A percentile compares a stretch with the other conserved stretches of the same genome.
These are phyloP conservation scores for Hyalella azteca DNA, from an alignment of 2,888 invertebrate species.

Conservation along the genomic window DNA sequence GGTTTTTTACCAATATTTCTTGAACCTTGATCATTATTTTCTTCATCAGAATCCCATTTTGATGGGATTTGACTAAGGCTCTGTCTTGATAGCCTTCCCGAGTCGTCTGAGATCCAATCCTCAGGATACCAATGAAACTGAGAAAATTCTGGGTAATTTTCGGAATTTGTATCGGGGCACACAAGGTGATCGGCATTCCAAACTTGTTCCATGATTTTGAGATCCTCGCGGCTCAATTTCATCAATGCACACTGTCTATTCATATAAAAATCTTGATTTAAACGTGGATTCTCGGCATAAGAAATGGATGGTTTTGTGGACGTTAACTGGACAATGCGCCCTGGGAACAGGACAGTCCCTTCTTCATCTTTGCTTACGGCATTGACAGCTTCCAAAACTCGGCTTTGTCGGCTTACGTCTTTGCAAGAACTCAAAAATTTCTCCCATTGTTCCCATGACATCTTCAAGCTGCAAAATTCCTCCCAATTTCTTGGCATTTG, in stretches of 20 bases:
- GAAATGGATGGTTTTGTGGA: conserved; percentile 41
- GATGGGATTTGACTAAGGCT: conserved; percentile 33
- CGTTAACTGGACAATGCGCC: conserved; percentile 43
- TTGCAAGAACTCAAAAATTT: neutral
- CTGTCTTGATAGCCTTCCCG: neutral
- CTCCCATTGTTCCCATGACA: conserved; percentile 22
- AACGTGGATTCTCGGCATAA: conserved; percentile 38
- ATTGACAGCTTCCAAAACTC: neutral
- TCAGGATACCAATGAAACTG: neutral
- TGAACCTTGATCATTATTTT: conserved; percentile 22
- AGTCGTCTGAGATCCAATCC: conserved; percentile 21
- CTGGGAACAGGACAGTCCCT: conserved; percentile 37
- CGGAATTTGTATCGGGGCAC: neutral
- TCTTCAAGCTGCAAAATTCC: conserved; percentile 43
- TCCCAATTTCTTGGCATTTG: conserved; percentile 46
- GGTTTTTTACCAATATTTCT: too few species aligned
- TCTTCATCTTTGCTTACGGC: conserved; percentile 1
- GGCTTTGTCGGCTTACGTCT: neutral
- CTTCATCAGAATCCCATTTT: conserved; percentile 51
- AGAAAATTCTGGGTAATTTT: neutral
- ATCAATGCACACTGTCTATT: conserved; percentile 19
- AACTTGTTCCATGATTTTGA: conserved; percentile 42
- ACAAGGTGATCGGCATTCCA: conserved; percentile 13
- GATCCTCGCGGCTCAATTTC: conserved; percentile 26
- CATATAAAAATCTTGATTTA: conserved; percentile 39